Percentiles rank a stretch among this genome's conserved stretches.
Conservation (phyloP, 2,888 invertebrate genomes). For the Myopa tessellatipennis region DNA sequence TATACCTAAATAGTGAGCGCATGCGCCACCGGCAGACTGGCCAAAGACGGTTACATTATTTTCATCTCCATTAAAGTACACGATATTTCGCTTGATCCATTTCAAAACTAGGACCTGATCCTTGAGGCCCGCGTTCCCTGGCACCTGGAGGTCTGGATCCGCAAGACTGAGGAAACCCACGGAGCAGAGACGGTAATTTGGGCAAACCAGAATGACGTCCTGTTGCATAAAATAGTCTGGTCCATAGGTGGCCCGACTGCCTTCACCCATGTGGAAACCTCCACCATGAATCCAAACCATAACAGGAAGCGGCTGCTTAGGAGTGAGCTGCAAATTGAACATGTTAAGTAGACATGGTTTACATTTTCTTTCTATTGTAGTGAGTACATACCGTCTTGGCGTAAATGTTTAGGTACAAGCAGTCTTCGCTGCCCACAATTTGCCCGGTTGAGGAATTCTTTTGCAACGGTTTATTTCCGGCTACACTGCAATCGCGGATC, state of each 20-base stretch:
- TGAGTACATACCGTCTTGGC: slow-evolving; percentile 49
- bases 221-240: slow-evolving; percentile 66
- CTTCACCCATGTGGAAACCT: slow-evolving; percentile 63
- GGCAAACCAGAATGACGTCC: slow-evolving; percentile 65
- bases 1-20: slow-evolving; percentile 65
- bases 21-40: slow-evolving; percentile 68
- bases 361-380: background rate
- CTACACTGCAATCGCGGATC: slow-evolving; percentile 49
- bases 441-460: slow-evolving; percentile 50
- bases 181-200: slow-evolving; percentile 69
- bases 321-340: slow-evolving; percentile 13
- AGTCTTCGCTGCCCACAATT: slow-evolving; percentile 59
- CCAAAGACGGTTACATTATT: slow-evolving; percentile 70
- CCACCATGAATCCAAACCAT: slow-evolving; percentile 69
- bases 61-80: slow-evolving; percentile 69
- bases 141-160: slow-evolving; percentile 68
- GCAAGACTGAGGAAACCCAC: slow-evolving; percentile 68
- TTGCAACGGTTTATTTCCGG: slow-evolving; percentile 52
- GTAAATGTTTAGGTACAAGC: slow-evolving; percentile 57
- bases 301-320: slow-evolving; percentile 51
- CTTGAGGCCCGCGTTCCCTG: slow-evolving; percentile 70
- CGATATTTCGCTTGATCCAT: slow-evolving; percentile 69
- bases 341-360: background rate
- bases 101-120: slow-evolving; percentile 70
- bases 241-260: slow-evolving; percentile 56